Evolutionary conservation across 1,140 invertebrate species (phyloP), one percentile per base, ranked within the genome.

Genomic region (Delia radicum): DNA sequence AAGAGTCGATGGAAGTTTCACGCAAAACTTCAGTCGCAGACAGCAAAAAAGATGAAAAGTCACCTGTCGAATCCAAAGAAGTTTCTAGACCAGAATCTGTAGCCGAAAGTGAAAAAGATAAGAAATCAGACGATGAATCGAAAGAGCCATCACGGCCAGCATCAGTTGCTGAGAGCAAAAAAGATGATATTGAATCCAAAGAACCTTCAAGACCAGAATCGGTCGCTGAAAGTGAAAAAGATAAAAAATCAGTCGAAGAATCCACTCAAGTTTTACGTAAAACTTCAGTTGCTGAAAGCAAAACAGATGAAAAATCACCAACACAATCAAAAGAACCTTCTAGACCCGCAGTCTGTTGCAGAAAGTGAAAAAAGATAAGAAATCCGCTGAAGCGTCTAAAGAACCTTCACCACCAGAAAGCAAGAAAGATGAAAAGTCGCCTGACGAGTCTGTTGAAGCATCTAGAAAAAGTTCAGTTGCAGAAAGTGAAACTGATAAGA

Each of bases 1-100:
- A 13, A 28, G 31, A 42, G 13, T 77, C 75, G 0, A 79, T 74
- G 69, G 76, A 77, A 18, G 29, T 48, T 18, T 79, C 77, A 8
- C 63, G 63, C 21, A 72, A 61, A 4, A 31, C 48, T 15, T 80
- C 79, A 0, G 48, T 67, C 0, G 74, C 31, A 0, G 75, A 73
- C n/a, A 80, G 77, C 31, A 29, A 72, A n/a, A 78, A 78, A 8
- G 77, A 76, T 33, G 73, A 77, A 4, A 79, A 79, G 15, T 79
- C 77, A 55, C 10, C 62, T 10, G 79, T 61, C 0, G 28, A 73
- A 31, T 79, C 76, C n/a, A 29, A 73, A 28, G 72, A 76, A 71
- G 15, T 18, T 1, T 79, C 74, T 10, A 63, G 79, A 55, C 76
- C 75, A 76, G 73, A 12, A 69, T 79, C 79, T 8, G 78, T 76